These are phyloP conservation scores for Drosophila tropicalis DNA, from an alignment of 1,140 invertebrate genomes.

Conservation along the genomic window DNA sequence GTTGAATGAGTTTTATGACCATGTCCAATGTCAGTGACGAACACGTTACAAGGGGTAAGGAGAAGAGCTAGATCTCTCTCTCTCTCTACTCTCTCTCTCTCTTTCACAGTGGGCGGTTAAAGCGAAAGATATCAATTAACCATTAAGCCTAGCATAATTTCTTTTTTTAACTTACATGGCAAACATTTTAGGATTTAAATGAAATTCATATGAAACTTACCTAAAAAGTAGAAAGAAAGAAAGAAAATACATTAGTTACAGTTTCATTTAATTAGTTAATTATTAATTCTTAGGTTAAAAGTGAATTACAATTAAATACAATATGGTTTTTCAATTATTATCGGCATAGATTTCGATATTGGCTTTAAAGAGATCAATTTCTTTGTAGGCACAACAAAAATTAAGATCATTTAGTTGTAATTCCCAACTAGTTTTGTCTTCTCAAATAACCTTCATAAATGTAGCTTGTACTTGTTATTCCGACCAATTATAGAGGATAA, in stretches of 20 bases:
- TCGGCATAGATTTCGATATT: too few relatives aligned
- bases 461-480: too few relatives aligned
- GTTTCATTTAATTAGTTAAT: too few relatives aligned
- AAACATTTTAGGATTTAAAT: slow-evolving; percentile 1
- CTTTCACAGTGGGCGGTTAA: not conserved
- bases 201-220: slow-evolving; percentile 47
- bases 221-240: slow-evolving; percentile 37
- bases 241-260: slow-evolving; percentile 17
- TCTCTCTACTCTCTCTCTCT: not conserved
- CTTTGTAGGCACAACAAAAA: too few relatives aligned
- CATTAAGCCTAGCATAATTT: slow-evolving; percentile 33
- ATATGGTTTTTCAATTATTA: too few relatives aligned
- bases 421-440: too few relatives aligned
- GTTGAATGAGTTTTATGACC: slow-evolving; percentile 61
- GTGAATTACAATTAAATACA: too few relatives aligned
- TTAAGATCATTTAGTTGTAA: too few relatives aligned
- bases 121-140: slow-evolving; percentile 16
- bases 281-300: too few relatives aligned
- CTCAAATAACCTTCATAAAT: too few relatives aligned
- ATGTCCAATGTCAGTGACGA: slow-evolving; percentile 32
- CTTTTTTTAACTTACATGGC: slow-evolving; percentile 22
- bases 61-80: not conserved
- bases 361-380: too few relatives aligned
- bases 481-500: not conserved
- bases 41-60: not conserved